Evolutionary conservation across 2,888 invertebrate species (phyloP), one percentile per base, ranked within the genome.

Genomic region (Ochropleura plecta): DNA sequence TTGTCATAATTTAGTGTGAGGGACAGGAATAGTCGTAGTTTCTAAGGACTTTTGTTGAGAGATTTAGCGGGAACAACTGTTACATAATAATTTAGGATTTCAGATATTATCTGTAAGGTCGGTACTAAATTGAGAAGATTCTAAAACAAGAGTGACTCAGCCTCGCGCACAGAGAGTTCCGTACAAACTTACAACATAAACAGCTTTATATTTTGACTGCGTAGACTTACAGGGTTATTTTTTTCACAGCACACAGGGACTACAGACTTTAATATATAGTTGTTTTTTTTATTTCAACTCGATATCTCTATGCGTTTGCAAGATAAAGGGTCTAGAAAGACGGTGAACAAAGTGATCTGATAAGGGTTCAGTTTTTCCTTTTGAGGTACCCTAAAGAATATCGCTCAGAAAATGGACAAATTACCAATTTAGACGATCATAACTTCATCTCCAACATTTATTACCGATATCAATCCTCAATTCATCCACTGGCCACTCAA

Each of bases 1-100:
- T 81, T 76, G 76, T 84, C 84, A 82, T 84, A 75, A 82, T 84
- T 74, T 79, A 62, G 79, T 69, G 65, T 60, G 73, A 70, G 67
- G 60, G 84, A 70, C 67, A 60, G 51, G 20, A 70, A 70, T 74
- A 62, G 60, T 46, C 51, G n/a, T 68, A 70, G 67, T 73, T 83
- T 46, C 30, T 64, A 30, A 59, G 62, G 63, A 83, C 46, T 70
- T 83, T 73, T 73, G 79, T 57, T 40, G 12, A 49, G 40, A 48
- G 44, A 64, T 40, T 71, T 57, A 44, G 55, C 51, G 57, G 42
- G 10, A 40, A 53, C 5, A 74, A 73, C 80, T 51, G 42, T 64
- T 12, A 30, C 30, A 30, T 30, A 48, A 30, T 18, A n/a, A 75
- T 60, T n/a, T 40, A 8, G 30, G 8, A 46, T 51, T 63, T 30